Base-by-base conservation (phyloP, 2,797 vertebrate genomes). In the Amniataba percoides region DNA sequence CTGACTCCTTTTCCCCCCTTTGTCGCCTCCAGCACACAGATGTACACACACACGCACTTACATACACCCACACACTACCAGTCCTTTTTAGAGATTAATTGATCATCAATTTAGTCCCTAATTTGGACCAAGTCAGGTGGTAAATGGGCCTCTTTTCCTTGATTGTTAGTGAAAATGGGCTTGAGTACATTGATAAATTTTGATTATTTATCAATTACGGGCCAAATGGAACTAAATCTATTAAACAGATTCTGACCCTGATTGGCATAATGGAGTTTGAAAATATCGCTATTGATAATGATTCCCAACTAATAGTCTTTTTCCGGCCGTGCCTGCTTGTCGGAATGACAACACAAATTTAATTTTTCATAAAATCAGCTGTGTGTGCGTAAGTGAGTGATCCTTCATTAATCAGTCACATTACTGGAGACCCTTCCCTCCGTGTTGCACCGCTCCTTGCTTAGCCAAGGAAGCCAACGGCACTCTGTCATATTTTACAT, bases 131-230 rank as follows among this genome's bases (percentile, higher is more conserved):
- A 98, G 97, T 98, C 98, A 99, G 97, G 96, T 98, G 97, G 97
- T 97, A 99, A 99, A 99, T 99, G 96, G 97, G 96, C 97, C 96
- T 97, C 96, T 98, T 98, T 98, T 96, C 94, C 97, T 97, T 98
- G 97, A 99, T 97, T 99, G 97, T 97, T 98, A 98, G 97, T 97
- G 97, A 99, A 98, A 99, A 98, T 96, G 95, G 97, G 96, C 96
- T 95, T 95, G 97, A 97, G 96, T 96, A 97, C 97, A 98, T 98
- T 98, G 98, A 99, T 98, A 98, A 96, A 98, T 99, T 98, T 96
- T 97, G 97, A 99, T 99, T 99, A 99, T 98, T 98, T 98, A 98
- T 98, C 97, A 98, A 98, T 99, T 99, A 98, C 95, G 89, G 94
- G 93, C 95, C 96, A 98, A 99, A 98, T 99, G 96, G 85, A 98